Percentiles rank a stretch among this genome's conserved stretches.
These are phyloP conservation scores for Rhinichthys klamathensis DNA, from an alignment of 2,113 vertebrate genomes.

Conservation along the genomic window DNA sequence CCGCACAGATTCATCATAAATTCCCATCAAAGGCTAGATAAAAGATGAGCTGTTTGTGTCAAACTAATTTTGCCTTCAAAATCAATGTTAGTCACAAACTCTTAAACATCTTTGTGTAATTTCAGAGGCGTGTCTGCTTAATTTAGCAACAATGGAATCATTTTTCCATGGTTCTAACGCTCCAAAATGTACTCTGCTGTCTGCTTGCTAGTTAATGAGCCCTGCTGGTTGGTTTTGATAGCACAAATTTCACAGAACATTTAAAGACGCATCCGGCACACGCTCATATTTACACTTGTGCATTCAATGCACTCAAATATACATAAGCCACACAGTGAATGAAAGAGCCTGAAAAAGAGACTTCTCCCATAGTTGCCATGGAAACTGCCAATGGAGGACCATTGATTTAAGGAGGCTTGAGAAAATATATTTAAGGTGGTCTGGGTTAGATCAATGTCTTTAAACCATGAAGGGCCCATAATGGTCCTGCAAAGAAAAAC, in stretches of 20 bases:
- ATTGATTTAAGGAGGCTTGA: constrained; percentile 63
- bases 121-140: background rate
- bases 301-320: constrained; percentile 47
- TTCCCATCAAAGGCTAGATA: background rate
- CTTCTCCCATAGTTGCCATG: constrained; percentile 79
- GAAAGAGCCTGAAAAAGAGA: constrained; percentile 62
- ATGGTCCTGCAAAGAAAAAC: background rate
- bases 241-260: background rate
- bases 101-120: background rate
- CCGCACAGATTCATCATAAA: background rate
- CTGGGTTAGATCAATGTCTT: constrained; percentile 12
- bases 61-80: background rate
- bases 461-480: background rate
- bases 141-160: background rate
- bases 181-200: background rate
- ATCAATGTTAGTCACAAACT: background rate
- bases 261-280: background rate
- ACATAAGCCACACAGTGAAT: constrained; percentile 52
- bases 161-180: background rate
- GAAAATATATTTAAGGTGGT: constrained; percentile 67
- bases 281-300: constrained; percentile 44
- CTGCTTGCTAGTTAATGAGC: background rate
- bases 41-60: constrained; percentile 9
- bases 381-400: constrained; percentile 75
- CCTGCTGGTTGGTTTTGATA: background rate